phyloP scores from a whole-genome alignment of 2,888 invertebrate species.

The Conus canariensis region DNA sequence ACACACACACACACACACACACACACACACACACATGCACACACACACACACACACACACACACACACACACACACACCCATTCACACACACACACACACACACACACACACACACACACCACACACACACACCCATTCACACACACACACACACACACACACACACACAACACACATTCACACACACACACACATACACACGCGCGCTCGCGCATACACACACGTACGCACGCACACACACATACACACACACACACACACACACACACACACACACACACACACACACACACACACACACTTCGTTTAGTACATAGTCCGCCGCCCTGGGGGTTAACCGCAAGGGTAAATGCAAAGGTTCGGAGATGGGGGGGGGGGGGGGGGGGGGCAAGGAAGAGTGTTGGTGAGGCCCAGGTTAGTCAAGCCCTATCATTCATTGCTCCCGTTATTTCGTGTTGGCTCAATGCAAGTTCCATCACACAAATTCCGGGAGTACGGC shows the following conservation, averaged over 20 bases:
- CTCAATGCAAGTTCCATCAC: too few species aligned
- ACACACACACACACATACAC: background rate
- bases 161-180: background rate
- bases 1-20: too few species aligned
- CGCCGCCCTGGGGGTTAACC: too few species aligned
- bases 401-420: too few species aligned
- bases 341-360: too few species aligned
- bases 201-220: background rate
- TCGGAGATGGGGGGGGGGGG: too few species aligned
- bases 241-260: background rate
- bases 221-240: background rate
- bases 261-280: background rate
- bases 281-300: background rate
- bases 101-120: background rate
- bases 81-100: background rate
- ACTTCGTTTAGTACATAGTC: background rate
- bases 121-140: background rate
- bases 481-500: too few species aligned
- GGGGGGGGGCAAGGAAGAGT: too few species aligned
- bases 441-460: too few species aligned
- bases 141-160: slow-evolving; percentile 1
- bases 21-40: too few species aligned
- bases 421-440: too few species aligned
- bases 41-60: slow-evolving; percentile 6
- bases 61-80: background rate